Percentiles rank a stretch among this genome's conserved stretches.
Evolutionary conservation across 2,113 vertebrate genomes (phyloP).

Genomic region (Strix uralensis): DNA sequence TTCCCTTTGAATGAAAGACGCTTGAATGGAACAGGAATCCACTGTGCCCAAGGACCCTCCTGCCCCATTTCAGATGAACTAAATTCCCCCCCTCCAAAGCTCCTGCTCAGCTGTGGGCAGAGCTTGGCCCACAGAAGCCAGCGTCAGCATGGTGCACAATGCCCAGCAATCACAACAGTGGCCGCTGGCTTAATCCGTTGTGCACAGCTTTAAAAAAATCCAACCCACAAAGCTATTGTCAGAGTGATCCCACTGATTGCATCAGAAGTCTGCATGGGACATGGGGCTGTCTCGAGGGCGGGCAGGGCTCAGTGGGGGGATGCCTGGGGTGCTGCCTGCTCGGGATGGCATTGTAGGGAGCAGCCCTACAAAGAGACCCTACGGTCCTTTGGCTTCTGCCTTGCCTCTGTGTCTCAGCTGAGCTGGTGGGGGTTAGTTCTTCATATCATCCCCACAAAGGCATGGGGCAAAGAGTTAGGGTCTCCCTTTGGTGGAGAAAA

Average conservation of each 20-base stretch:
- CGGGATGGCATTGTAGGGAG: fast-evolving
- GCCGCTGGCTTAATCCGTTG: not conserved
- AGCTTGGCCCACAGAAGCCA: not conserved
- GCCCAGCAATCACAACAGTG: not conserved
- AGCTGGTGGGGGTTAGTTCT: not conserved
- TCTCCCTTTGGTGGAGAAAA: not conserved
- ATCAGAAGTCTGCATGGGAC: not conserved
- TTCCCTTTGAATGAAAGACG: not conserved
- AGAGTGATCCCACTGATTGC: not conserved
- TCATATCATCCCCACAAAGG: not conserved
- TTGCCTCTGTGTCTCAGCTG: not conserved
- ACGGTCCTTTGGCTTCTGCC: not conserved
- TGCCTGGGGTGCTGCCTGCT: not conserved
- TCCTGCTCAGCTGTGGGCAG: not conserved
- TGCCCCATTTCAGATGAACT: not conserved
- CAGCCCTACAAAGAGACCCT: not conserved
- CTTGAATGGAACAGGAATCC: not conserved
- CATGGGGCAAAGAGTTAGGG: not conserved
- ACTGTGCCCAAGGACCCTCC: not conserved
- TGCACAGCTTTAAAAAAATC: not conserved
- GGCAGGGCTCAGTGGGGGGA: not conserved
- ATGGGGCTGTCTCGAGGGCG: not conserved
- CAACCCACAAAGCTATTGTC: conserved; percentile 20
- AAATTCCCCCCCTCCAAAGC: not conserved
- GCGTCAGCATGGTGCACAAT: conserved; percentile 18